Percentiles rank a stretch among this genome's conserved stretches.
phyloP scores from a whole-genome alignment of 2,888 invertebrate species.

The Halocaridina rubra region DNA sequence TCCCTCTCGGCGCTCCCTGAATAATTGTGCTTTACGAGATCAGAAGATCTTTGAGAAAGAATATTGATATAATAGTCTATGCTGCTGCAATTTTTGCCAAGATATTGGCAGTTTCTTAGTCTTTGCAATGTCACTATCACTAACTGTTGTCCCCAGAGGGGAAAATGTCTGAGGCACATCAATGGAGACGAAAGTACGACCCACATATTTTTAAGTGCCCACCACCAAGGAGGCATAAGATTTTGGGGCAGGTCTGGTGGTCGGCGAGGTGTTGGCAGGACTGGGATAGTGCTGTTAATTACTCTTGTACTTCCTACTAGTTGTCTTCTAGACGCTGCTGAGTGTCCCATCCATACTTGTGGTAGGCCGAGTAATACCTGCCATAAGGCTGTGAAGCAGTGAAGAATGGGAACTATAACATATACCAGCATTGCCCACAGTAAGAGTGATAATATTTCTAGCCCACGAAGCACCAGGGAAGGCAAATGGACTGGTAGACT shows the following conservation, averaged over 20 bases:
- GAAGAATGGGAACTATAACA: slow-evolving; percentile 34
- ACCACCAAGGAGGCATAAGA: slow-evolving; percentile 46
- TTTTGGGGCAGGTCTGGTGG: slow-evolving; percentile 54
- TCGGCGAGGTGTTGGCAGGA: slow-evolving; percentile 41
- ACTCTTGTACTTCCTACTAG: not conserved
- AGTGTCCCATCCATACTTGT: not conserved
- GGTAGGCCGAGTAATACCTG: slow-evolving; percentile 31
- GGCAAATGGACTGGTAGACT: slow-evolving; percentile 36
- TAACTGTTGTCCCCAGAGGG: slow-evolving; percentile 50
- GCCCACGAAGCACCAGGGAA: slow-evolving; percentile 48
- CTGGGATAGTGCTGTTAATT: slow-evolving; percentile 35
- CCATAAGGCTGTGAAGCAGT: slow-evolving; percentile 45
- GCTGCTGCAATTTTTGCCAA: too few relatives aligned
- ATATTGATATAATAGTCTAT: slow-evolving; percentile 39
- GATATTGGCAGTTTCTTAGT: slow-evolving; percentile 30
- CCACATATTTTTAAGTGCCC: slow-evolving; percentile 27
- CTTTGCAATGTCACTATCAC: slow-evolving; percentile 59
- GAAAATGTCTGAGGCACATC: slow-evolving; percentile 58
- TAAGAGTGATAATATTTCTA: slow-evolving; percentile 22
- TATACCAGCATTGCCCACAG: slow-evolving; percentile 32
- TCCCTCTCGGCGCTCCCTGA: slow-evolving; percentile 57
- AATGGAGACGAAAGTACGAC: slow-evolving; percentile 35
- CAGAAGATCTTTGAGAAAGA: slow-evolving; percentile 44
- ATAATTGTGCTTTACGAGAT: slow-evolving; percentile 60
- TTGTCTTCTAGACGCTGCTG: not conserved